A percentile compares a stretch with the other conserved stretches of the same genome.
Conservation (phyloP, 2,113 vertebrate species). For the Sapayoa aenigma region DNA sequence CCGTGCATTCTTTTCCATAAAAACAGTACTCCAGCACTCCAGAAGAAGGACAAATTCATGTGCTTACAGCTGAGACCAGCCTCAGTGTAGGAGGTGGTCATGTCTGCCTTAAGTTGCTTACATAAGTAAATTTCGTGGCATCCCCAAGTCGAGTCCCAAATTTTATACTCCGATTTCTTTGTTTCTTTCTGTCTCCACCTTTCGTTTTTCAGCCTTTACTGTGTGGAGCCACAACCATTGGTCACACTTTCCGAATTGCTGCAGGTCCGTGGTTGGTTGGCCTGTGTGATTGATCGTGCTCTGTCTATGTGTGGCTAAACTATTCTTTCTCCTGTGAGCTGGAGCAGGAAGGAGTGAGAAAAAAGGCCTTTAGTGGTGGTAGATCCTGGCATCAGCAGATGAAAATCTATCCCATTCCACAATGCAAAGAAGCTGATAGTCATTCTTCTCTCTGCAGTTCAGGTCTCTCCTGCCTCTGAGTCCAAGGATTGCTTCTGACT, state of each 20-base stretch:
- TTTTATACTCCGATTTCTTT: not conserved
- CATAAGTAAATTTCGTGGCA: not conserved
- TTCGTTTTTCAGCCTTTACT: not conserved
- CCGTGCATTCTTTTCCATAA: not conserved
- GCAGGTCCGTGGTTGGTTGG: not conserved
- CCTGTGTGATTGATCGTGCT: not conserved
- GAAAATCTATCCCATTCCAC: not conserved
- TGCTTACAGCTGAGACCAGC: not conserved
- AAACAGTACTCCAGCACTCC: not conserved
- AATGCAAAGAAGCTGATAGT: not conserved
- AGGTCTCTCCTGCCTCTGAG: not conserved
- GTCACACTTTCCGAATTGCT: not conserved
- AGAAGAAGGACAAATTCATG: not conserved
- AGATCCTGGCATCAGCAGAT: not conserved
- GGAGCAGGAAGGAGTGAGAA: not conserved
- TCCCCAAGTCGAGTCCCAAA: not conserved
- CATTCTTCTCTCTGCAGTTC: not conserved
- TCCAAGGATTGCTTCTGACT: not conserved
- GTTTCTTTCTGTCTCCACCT: not conserved
- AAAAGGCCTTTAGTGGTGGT: not conserved
- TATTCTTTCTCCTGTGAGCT: not conserved
- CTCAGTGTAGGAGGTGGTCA: not conserved
- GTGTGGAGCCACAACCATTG: rapidly evolving
- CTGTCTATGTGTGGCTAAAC: not conserved
- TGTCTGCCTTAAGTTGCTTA: not conserved